Evolutionary conservation across 2,797 vertebrate genomes (phyloP).

Genomic region (Gadopsis bispinosus): DNA sequence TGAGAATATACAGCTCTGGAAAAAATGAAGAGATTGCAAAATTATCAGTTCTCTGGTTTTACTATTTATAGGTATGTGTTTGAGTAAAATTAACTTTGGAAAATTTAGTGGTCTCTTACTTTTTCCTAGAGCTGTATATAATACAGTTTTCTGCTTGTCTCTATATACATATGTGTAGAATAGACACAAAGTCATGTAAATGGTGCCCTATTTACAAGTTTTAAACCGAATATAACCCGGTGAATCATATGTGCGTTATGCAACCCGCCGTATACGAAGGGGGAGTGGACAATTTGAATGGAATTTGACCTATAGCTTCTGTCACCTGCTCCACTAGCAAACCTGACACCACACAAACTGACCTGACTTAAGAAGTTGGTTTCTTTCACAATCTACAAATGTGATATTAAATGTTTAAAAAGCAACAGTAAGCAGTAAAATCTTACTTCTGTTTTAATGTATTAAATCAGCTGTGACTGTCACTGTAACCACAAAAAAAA

Average conservation of each 20-base stretch:
- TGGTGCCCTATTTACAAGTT: not conserved
- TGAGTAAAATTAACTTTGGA: too few relatives aligned
- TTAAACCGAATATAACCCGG: not conserved
- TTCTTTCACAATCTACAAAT: not conserved
- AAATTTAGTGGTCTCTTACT: too few relatives aligned
- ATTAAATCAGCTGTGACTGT: constrained; percentile 4
- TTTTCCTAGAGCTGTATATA: not conserved
- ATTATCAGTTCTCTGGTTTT: too few relatives aligned
- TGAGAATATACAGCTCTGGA: too few relatives aligned
- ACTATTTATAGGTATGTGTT: too few relatives aligned
- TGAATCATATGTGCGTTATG: constrained; percentile 52
- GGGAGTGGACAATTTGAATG: constrained; percentile 36
- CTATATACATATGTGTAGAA: not conserved
- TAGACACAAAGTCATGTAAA: not conserved
- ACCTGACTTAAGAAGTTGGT: not conserved
- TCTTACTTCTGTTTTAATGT: not conserved
- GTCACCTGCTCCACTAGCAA: constrained; percentile 1
- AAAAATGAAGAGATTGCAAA: too few relatives aligned
- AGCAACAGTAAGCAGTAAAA: not conserved
- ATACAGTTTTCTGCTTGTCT: not conserved
- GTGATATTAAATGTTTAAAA: not conserved
- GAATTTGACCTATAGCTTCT: constrained; percentile 60
- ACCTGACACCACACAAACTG: constrained; percentile 16
- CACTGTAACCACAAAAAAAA: not conserved
- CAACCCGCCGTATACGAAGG: constrained; percentile 34